These are phyloP conservation scores for Smithornis capensis DNA, from an alignment of 2,113 vertebrate genomes.

Conservation along the genomic window DNA sequence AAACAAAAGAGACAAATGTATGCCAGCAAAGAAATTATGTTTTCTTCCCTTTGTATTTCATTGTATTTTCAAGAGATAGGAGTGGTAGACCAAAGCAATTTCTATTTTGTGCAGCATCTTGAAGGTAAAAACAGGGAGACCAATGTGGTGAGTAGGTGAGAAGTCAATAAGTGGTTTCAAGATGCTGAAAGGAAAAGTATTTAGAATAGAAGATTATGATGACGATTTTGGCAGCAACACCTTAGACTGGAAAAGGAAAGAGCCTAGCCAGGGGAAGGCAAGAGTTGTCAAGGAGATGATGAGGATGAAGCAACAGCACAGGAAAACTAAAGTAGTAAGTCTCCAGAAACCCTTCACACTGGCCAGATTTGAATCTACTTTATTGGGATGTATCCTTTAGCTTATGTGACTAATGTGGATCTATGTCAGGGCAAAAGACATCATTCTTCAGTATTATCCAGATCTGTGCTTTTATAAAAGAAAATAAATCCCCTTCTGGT, in stretches of 20 bases:
- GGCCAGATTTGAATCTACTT: background rate
- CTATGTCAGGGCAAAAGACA: background rate
- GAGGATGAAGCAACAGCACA: background rate
- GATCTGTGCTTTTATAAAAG: background rate
- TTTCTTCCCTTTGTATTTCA: background rate
- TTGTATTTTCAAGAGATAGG: background rate
- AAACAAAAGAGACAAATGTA: background rate
- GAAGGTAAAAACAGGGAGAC: background rate
- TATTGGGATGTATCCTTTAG: background rate
- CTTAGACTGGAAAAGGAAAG: background rate
- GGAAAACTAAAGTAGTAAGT: background rate
- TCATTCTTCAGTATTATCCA: background rate
- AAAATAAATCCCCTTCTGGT: background rate
- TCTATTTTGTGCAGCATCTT: background rate
- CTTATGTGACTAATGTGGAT: background rate
- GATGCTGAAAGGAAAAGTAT: conserved; percentile 16
- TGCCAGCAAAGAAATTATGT: background rate
- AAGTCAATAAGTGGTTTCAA: conserved; percentile 10
- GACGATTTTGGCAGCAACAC: conserved; percentile 1
- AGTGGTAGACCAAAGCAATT: background rate
- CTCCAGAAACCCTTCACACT: background rate
- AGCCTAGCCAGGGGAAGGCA: background rate
- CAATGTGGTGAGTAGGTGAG: background rate
- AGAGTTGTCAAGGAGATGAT: background rate
- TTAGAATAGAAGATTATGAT: background rate